A percentile compares a stretch with the other conserved stretches of the same genome.
Evolutionary conservation across 2,113 vertebrate genomes (phyloP).

Genomic region (Rutilus rutilus): DNA sequence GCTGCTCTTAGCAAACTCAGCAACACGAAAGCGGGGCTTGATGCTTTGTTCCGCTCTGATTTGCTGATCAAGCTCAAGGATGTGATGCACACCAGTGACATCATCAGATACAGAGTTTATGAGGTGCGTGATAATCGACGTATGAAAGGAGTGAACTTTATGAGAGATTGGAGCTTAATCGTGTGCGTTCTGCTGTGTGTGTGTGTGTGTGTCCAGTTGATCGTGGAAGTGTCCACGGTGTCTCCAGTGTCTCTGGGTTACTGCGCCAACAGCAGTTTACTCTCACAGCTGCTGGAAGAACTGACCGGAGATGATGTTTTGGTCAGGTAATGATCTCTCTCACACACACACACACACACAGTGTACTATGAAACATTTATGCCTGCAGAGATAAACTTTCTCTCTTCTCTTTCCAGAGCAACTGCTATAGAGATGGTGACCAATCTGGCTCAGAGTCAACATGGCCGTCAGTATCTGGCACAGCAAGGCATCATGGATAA

Average conservation of each 20-base stretch:
- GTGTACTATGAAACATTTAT: neutral
- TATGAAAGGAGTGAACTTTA: neutral
- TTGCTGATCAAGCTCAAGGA: slow-evolving; percentile 84
- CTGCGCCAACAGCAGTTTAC: slow-evolving; percentile 83
- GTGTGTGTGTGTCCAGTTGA: slow-evolving; percentile 75
- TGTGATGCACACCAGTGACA: slow-evolving; percentile 86
- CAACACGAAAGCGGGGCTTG: slow-evolving; percentile 81
- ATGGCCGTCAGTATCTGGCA: slow-evolving; percentile 87
- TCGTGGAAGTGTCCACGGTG: slow-evolving; percentile 84
- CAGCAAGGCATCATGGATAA: slow-evolving; percentile 89
- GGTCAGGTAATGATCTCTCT: slow-evolving; percentile 80
- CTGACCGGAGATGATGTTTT: slow-evolving; percentile 92
- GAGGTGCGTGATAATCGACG: slow-evolving; percentile 78
- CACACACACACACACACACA: slow-evolving; percentile 15
- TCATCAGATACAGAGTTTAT: slow-evolving; percentile 90
- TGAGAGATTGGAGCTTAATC: neutral
- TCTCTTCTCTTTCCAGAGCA: slow-evolving; percentile 75
- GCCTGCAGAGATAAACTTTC: neutral
- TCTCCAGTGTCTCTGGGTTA: slow-evolving; percentile 87
- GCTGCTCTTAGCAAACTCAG: slow-evolving; percentile 82
- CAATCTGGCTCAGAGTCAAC: slow-evolving; percentile 80
- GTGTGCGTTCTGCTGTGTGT: neutral
- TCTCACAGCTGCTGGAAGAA: slow-evolving; percentile 87
- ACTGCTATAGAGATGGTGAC: slow-evolving; percentile 95
- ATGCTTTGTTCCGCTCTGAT: slow-evolving; percentile 84